Evolutionary conservation across 2,113 vertebrate species (phyloP).

Genomic region (Tyto alba): DNA sequence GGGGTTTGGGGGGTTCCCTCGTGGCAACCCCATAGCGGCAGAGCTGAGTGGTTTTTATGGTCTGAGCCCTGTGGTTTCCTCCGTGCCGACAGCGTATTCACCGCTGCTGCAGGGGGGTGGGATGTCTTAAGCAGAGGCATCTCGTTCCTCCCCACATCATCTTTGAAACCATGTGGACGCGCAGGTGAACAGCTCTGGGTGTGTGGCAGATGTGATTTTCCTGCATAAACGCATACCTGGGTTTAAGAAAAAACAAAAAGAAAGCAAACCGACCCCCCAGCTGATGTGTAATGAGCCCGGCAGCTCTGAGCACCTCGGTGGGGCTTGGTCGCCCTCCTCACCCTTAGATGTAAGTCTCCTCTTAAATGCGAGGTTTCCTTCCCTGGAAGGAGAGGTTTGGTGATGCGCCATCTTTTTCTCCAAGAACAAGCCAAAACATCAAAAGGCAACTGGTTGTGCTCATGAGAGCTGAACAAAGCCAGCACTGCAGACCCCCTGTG

Average conservation of each 20-base stretch:
- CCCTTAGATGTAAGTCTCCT: neutral
- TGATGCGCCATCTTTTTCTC: neutral
- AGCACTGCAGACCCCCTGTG: neutral
- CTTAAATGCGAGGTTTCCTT: neutral
- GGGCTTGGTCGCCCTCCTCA: neutral
- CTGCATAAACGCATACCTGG: neutral
- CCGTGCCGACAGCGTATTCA: neutral
- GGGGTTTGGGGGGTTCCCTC: neutral
- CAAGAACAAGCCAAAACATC: neutral
- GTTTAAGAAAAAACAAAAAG: neutral
- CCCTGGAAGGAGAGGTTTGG: neutral
- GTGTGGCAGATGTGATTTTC: neutral
- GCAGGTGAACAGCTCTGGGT: fast-evolving
- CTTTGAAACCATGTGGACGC: fast-evolving
- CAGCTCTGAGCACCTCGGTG: neutral
- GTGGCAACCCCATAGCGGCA: neutral
- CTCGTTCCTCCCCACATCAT: fast-evolving
- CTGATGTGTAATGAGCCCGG: neutral
- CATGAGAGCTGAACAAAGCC: neutral
- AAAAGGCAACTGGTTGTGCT: neutral
- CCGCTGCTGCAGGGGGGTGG: neutral
- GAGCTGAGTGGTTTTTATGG: fast-evolving
- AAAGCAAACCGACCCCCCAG: fast-evolving
- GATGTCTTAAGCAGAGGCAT: neutral
- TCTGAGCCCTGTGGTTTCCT: neutral